Conservation (phyloP, 1,140 invertebrate genomes). For the Caenorhabditis briggsae region DNA sequence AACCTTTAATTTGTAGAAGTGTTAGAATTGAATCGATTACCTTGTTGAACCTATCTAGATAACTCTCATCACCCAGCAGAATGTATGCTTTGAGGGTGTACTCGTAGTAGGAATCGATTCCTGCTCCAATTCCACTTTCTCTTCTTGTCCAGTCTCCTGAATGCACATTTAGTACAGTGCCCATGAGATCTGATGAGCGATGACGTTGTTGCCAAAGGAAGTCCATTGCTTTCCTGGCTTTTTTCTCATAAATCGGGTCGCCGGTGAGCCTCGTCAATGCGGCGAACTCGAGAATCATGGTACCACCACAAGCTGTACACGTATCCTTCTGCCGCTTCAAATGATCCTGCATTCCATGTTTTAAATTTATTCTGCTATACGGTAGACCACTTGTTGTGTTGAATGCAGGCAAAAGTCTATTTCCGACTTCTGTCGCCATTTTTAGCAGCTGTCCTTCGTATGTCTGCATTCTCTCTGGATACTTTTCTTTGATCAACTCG, state of each 20-base stretch:
- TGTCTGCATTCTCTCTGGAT: slow-evolving; percentile 87
- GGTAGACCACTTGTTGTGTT: slow-evolving; percentile 98
- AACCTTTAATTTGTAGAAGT: neutral
- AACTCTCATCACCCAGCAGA: slow-evolving; percentile 86
- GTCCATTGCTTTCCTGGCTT: slow-evolving; percentile 91
- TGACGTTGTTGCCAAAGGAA: slow-evolving; percentile 94
- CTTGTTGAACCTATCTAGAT: slow-evolving; percentile 91
- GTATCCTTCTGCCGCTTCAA: slow-evolving; percentile 87
- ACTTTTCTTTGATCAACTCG: slow-evolving; percentile 84
- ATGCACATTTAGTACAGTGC: slow-evolving; percentile 94
- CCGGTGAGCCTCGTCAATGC: slow-evolving; percentile 92
- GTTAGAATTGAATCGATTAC: slow-evolving; percentile 73
- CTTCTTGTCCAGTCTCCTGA: slow-evolving; percentile 95
- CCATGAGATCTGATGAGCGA: slow-evolving; percentile 89
- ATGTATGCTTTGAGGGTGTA: slow-evolving; percentile 93
- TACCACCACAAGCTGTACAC: slow-evolving; percentile 97
- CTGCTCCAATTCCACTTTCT: slow-evolving; percentile 97
- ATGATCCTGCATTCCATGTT: slow-evolving; percentile 87
- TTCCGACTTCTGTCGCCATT: slow-evolving; percentile 92
- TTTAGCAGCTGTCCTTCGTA: slow-evolving; percentile 90
- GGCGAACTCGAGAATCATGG: slow-evolving; percentile 96
- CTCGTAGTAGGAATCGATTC: slow-evolving; percentile 98
- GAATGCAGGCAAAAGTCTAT: slow-evolving; percentile 92
- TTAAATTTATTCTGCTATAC: slow-evolving; percentile 90
- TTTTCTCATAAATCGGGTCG: slow-evolving; percentile 91